Conservation (phyloP, 1,140 invertebrate species). For the Scaptomyza hsui region DNA sequence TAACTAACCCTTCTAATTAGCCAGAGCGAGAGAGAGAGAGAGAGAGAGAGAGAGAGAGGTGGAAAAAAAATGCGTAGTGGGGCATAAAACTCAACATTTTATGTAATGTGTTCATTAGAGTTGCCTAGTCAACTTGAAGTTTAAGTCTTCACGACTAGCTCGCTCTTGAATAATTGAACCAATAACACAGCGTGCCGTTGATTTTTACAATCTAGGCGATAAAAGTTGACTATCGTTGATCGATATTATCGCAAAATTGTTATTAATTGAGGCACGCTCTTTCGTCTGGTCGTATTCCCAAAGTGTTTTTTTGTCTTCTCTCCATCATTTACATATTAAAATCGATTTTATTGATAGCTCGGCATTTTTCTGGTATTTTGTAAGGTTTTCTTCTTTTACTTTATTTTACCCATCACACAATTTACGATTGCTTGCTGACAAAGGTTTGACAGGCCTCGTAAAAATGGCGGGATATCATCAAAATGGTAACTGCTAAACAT, state of each 20-base stretch:
- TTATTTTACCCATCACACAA: conserved; percentile 6
- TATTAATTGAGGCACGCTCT: conserved; percentile 61
- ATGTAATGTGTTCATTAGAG: conserved; percentile 82
- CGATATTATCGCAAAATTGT: conserved; percentile 79
- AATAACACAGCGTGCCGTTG: conserved; percentile 77
- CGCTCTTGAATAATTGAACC: conserved; percentile 67
- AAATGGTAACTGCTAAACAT: conserved; percentile 58
- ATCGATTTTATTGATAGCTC: conserved; percentile 52
- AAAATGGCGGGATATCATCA: conserved; percentile 52
- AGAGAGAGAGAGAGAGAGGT: background rate
- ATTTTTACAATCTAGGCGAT: conserved; percentile 76
- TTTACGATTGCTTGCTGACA: conserved; percentile 62
- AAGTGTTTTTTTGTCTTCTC: conserved; percentile 43
- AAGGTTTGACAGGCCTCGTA: conserved; percentile 55
- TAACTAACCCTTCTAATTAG: conserved; percentile 70
- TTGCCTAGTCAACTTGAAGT: conserved; percentile 17
- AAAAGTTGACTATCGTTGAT: conserved; percentile 71
- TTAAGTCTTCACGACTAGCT: background rate
- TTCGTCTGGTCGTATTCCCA: conserved; percentile 37
- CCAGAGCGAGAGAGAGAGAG: conserved; percentile 11
- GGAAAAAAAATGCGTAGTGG: conserved; percentile 49
- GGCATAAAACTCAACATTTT: conserved; percentile 77
- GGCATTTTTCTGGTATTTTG: conserved; percentile 75
- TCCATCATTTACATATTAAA: conserved; percentile 64
- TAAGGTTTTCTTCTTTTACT: conserved; percentile 7